Percentiles rank a stretch among this genome's conserved stretches.
Conservation (phyloP, 2,113 vertebrate genomes). For the Colistium nudipinnis region DNA sequence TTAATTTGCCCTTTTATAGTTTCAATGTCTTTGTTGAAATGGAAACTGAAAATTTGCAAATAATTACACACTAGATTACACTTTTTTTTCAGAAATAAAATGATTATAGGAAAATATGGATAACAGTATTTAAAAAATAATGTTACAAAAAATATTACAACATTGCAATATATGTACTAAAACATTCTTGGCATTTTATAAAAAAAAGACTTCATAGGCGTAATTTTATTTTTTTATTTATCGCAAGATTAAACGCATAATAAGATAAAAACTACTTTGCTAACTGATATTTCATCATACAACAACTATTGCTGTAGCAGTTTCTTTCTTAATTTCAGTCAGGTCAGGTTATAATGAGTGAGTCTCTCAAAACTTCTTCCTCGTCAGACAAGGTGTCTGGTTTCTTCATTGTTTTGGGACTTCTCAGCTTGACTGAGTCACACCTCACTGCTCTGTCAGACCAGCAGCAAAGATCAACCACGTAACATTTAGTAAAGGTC, state of each 20-base stretch:
- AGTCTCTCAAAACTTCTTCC: slow-evolving; percentile 12
- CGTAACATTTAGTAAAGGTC: neutral
- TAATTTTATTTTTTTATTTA: neutral
- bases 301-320: neutral
- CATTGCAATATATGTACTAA: too few species aligned
- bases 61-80: too few species aligned
- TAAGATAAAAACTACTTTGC: neutral
- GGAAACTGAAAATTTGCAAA: too few species aligned
- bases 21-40: too few species aligned
- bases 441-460: neutral
- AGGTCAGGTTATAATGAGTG: neutral
- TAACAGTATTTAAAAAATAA: too few species aligned
- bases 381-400: slow-evolving; percentile 27
- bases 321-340: neutral
- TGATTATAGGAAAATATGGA: too few species aligned
- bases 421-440: slow-evolving; percentile 66
- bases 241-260: neutral
- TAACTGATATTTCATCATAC: too few species aligned
- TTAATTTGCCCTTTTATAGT: too few species aligned
- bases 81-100: too few species aligned
- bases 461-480: slow-evolving; percentile 12
- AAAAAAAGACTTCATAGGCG: neutral
- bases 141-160: too few species aligned
- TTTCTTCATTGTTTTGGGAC: slow-evolving; percentile 49
- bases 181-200: too few species aligned